Evolutionary conservation across 2,888 invertebrate species (phyloP), one percentile per base, ranked within the genome.

Genomic region (Drosophila tanythrix): DNA sequence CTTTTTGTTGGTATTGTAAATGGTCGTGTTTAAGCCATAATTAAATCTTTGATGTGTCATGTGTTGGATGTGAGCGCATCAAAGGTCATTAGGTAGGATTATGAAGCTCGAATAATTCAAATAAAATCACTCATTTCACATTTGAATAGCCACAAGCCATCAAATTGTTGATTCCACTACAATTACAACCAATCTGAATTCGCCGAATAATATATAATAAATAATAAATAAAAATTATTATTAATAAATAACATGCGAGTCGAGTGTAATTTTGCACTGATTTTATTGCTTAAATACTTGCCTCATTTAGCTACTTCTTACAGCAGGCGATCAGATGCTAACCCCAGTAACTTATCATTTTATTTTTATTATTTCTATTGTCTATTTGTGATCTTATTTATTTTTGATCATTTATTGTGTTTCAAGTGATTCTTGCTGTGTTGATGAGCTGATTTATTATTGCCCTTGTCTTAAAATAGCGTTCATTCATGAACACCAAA

Each of bases 11-110:
- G 25, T 10, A 7, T 27, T 21, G 18, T 27, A 15, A 5, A 10
- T 3, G 40, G 10, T 40, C 40, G 38, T 27, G 53, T 31, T 56
- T 31, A 57, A 52, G 4, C 57, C 21, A 35, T 36, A 56, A 68
- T 68, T 67, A 29, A 15, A 15, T n/a, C 38, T 40, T 10, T n/a
- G 15, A 40, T 40, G n/a, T 29, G 13, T 40, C 56, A 21, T 31
- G 3, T 33, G 52, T 15, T 33, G 15, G 33, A 53, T 11, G 50
- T 18, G 18, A 18, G 27, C n/a, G n/a, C 31, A 51, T 4, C n/a
- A 10, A 25, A 7, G 13, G 25, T 15, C 31, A 15, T 31, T 25
- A 18, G 15, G 8, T 50, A 1, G 27, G 10, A 18, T 27, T 50
- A 50, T 1, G 11, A 5, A 18, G 27, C 1, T 27, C 10, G 27